These are phyloP conservation scores for Aricia agestis DNA, from an alignment of 1,140 invertebrate genomes.

Conservation along the genomic window DNA sequence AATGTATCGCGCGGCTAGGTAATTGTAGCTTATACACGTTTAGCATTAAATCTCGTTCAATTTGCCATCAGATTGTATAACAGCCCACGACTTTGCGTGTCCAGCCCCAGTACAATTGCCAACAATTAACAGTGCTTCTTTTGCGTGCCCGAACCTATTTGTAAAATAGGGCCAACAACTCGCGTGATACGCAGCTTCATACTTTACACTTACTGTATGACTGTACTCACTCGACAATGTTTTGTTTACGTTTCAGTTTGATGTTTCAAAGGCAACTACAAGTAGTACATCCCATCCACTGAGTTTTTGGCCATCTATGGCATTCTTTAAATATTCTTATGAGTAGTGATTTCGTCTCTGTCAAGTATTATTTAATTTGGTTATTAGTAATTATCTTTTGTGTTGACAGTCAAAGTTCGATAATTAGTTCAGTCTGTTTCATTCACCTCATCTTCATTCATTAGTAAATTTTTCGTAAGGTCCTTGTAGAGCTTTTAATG, in stretches of 20 bases:
- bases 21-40: background rate
- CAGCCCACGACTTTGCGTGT: constrained; percentile 48
- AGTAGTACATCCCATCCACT: too few relatives aligned
- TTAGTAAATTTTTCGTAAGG: too few relatives aligned
- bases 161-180: constrained; percentile 59
- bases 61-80: constrained; percentile 17
- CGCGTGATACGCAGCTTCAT: constrained; percentile 18
- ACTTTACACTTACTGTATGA: constrained; percentile 6
- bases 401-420: too few relatives aligned
- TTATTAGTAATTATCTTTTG: too few relatives aligned
- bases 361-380: too few relatives aligned
- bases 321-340: background rate
- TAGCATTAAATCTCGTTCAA: constrained; percentile 14
- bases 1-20: background rate
- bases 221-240: background rate
- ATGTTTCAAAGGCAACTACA: background rate
- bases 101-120: constrained; percentile 60
- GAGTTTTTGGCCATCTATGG: background rate
- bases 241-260: background rate
- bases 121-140: constrained; percentile 69
- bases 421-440: too few relatives aligned
- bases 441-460: too few relatives aligned
- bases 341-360: too few relatives aligned
- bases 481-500: background rate
- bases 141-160: constrained; percentile 58